Evolutionary conservation across 2,113 vertebrate species (phyloP), one percentile per base, ranked within the genome.

Genomic region (Malurus elegans): DNA sequence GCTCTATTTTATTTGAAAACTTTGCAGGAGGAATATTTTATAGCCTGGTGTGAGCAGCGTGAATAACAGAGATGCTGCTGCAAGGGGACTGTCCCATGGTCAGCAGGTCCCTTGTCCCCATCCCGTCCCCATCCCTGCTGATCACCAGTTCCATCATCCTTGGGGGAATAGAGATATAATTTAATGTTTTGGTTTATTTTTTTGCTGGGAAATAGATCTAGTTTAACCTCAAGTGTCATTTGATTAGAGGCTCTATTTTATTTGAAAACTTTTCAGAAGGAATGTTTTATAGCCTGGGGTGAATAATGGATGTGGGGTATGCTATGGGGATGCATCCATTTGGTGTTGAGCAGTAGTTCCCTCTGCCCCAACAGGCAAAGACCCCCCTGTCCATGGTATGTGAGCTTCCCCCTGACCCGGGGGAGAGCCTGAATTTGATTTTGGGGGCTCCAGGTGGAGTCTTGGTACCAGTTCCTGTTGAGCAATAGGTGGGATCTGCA

Each of bases 201-300:
- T 54, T 61, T 32, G 9, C 86, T 75, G 78, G 80, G 91, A 95
- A 92, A 76, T 34, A 72, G 93, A 38, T 32, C 19, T 19, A 19
- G 73, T 88, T 96, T 95, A 93, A 93, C 90, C 91, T 73, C 1
- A 14, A 36, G 81, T 73, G 85, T 73, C 91, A 40, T 79, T 90
- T 38, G 6, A 70, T 89, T 81, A 79, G 70, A 89, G 91, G 44
- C 56, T 92, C 40, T 12, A 2, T 87, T 95, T 94, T 83, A 67
- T 76, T 91, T 78, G 40, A 92, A 90, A 94, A 88, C 64, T 88
- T 92, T 42, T 38, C 5, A 58, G 70, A 74, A 80, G 58, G 80
- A 89, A 36, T 26, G 1, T 56, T 92, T 95, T 81, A 13, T 56
- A 56, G 92, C 89, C 78, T 4, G 8, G 65, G 65, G 61, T 20